phyloP scores from a whole-genome alignment of 2,888 invertebrate genomes.

The Girardia tigrina region DNA sequence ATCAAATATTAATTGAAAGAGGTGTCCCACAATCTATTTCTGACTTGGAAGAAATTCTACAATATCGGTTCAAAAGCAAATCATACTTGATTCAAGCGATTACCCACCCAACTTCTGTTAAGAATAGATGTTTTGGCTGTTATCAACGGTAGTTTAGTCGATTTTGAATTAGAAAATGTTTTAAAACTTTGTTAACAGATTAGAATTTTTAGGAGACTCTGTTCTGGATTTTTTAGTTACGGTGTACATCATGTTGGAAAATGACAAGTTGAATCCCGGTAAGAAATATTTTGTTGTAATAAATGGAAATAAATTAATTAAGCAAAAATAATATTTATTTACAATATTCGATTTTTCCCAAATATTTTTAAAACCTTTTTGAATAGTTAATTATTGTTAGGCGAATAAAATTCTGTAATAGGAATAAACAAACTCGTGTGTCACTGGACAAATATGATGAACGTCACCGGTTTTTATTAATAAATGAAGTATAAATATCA shows the following conservation, averaged over 20 bases:
- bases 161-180: neutral
- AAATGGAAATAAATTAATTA: no score
- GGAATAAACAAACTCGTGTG: no score
- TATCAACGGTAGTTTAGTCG: conserved; percentile 60
- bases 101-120: conserved; percentile 90
- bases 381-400: neutral
- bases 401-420: no score
- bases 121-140: conserved; percentile 85
- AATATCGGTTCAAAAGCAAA: conserved; percentile 72
- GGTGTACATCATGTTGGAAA: conserved; percentile 80
- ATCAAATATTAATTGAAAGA: neutral
- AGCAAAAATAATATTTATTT: no score
- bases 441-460: no score
- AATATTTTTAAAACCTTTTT: no score
- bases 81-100: conserved; percentile 77
- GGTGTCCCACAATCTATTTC: conserved; percentile 59
- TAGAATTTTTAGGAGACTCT: conserved; percentile 51
- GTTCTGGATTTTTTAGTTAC: conserved; percentile 53
- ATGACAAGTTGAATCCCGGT: conserved; percentile 59
- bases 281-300: no score
- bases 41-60: conserved; percentile 61
- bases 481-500: no score
- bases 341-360: no score
- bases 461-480: no score
- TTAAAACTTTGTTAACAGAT: conserved; percentile 38